These are phyloP conservation scores for Ophiodon elongatus DNA, from an alignment of 2,113 vertebrate species.

Conservation along the genomic window DNA sequence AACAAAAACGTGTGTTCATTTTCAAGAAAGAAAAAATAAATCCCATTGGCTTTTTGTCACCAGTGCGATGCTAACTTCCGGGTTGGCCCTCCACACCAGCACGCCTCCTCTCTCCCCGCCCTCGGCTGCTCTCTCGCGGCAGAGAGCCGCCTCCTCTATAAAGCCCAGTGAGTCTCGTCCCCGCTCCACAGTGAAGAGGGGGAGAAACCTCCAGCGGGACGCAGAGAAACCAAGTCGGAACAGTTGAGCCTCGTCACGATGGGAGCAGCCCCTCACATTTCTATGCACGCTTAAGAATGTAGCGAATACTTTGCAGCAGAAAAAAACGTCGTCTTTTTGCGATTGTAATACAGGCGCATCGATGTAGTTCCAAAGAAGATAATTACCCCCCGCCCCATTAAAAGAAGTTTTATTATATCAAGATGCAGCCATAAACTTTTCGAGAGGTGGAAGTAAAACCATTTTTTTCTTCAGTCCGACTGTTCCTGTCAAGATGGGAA, in stretches of 20 bases:
- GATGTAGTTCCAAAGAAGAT: conserved; percentile 44
- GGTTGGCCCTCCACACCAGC: not conserved
- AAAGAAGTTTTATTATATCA: not conserved
- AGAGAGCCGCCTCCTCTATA: conserved; percentile 42
- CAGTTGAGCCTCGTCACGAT: not conserved
- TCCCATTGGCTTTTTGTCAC: too few species aligned
- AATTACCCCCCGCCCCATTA: not conserved
- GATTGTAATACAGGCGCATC: conserved; percentile 2
- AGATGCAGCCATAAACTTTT: conserved; percentile 46
- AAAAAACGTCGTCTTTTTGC: conserved; percentile 5
- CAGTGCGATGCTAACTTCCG: too few species aligned
- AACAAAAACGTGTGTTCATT: too few species aligned
- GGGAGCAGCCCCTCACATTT: not conserved
- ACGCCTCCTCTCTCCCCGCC: too few species aligned
- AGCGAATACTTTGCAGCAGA: not conserved
- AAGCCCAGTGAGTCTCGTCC: not conserved
- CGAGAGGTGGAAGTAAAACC: conserved; percentile 14
- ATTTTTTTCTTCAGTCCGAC: conserved; percentile 8
- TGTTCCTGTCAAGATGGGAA: conserved; percentile 62
- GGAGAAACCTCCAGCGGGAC: not conserved
- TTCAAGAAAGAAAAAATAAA: too few species aligned
- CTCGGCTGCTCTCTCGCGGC: too few species aligned
- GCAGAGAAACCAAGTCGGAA: not conserved
- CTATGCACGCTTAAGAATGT: not conserved
- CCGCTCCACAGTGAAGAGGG: not conserved